Evolutionary conservation across 2,797 vertebrate genomes (phyloP), one percentile per base, ranked within the genome.

Genomic region (Kryptolebias ocellatus): DNA sequence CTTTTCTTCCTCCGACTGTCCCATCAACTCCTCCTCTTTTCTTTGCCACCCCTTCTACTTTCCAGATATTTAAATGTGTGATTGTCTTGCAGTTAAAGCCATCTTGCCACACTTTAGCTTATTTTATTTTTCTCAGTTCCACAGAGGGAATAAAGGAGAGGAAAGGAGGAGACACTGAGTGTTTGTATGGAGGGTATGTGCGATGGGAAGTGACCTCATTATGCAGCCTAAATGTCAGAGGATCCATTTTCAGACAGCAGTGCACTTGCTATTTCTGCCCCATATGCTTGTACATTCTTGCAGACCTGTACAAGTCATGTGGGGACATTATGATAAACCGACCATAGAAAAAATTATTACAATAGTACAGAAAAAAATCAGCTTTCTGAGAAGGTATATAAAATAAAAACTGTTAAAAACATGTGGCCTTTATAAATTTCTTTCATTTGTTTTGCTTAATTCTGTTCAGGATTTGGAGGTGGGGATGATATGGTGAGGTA

Each of bases 71-170:
- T 74, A 89, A 85, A 84, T 78, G 68, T 87, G 79, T 85, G 78
- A 84, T 88, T 87, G 81, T 85, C 76, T 71, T 83, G 76, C 79
- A 80, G 82, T 79, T 70, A 69, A 87, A 81, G 81, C 76, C 44
- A 7, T 85, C 80, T 75, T 84, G 82, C 88, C 84, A 81, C 85
- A 91, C 85, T 89, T 83, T 64, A 74, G 62, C 83, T 89, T 82
- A 83, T 84, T 89, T 88, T 81, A 81, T 78, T 82, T 79, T 82
- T 80, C 81, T 82, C 72, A 86, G 88, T 86, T 83, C 82, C 79
- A 66, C 58, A 67, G 73, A 83, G 74, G 54, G 56, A 73, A 70
- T 47, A 77, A 49, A 42, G 34, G 69, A 57, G 51, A 57, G 52
- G 42, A 9, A 53, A 3, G 60, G 70, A 60, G 59, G 46, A 73